These are phyloP conservation scores for Chymomyza procnemis DNA, from an alignment of 2,888 invertebrate species.

Conservation along the genomic window DNA sequence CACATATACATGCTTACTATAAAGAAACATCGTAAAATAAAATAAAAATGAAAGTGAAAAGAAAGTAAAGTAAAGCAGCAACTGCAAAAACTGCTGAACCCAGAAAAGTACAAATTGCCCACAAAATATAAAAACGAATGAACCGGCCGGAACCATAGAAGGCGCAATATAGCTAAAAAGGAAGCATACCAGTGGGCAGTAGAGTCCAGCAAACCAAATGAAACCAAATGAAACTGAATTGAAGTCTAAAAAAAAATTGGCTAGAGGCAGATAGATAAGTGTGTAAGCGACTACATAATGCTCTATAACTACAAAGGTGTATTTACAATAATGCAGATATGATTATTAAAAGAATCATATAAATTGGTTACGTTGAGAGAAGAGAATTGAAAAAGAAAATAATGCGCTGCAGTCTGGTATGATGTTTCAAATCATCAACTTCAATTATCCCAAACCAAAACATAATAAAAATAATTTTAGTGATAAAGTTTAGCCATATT, in stretches of 20 bases:
- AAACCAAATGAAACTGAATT: slow-evolving; percentile 1
- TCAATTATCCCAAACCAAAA: no score
- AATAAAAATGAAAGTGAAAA: slow-evolving; percentile 69
- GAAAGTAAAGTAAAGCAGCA: slow-evolving; percentile 58
- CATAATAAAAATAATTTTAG: no score
- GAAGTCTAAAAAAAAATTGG: slow-evolving; percentile 12
- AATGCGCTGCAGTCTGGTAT: no score
- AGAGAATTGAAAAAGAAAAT: no score
- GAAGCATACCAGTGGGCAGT: slow-evolving; percentile 24
- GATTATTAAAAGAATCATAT: no score
- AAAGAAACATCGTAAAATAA: slow-evolving; percentile 48
- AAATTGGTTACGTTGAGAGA: no score
- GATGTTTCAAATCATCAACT: no score
- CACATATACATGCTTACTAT: not conserved
- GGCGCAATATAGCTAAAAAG: slow-evolving; percentile 6
- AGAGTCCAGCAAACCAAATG: not conserved
- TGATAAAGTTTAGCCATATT: no score
- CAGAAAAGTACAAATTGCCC: slow-evolving; percentile 75
- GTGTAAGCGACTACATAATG: not conserved
- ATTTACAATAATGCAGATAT: no score
- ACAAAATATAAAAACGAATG: slow-evolving; percentile 62
- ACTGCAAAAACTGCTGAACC: slow-evolving; percentile 68
- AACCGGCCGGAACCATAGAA: slow-evolving; percentile 4
- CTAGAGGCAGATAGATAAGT: not conserved
- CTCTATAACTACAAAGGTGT: not conserved